These are phyloP conservation scores for Dendrocincla fuliginosa DNA, from an alignment of 2,797 vertebrate species.

Conservation along the genomic window DNA sequence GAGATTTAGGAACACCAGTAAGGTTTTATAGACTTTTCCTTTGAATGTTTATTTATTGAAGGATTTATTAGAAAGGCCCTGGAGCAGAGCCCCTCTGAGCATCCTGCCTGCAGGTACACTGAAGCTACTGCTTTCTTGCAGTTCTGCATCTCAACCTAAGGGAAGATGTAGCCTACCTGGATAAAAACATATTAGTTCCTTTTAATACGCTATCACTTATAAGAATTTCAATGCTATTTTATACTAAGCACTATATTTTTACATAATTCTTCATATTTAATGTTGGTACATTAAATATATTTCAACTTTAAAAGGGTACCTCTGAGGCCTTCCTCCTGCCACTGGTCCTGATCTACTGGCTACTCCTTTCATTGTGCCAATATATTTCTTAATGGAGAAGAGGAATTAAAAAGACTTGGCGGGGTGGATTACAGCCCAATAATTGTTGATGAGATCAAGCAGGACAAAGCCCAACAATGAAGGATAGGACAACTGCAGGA, in stretches of 20 bases:
- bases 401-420: background rate
- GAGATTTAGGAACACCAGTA: background rate
- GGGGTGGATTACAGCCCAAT: fast-evolving
- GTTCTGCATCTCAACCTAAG: background rate
- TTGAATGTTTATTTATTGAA: background rate
- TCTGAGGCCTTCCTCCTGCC: background rate
- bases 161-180: background rate
- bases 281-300: background rate
- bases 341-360: background rate
- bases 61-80: background rate
- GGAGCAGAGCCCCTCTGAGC: background rate
- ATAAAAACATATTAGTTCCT: background rate
- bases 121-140: background rate
- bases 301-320: background rate
- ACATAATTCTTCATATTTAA: background rate
- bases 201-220: background rate
- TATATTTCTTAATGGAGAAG: background rate
- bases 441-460: background rate
- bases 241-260: background rate
- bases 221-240: background rate
- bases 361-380: background rate
- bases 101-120: background rate
- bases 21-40: background rate
- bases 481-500: background rate
- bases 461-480: background rate